These are phyloP conservation scores for Dynastes grantii DNA, from an alignment of 2,888 invertebrate species.

Conservation along the genomic window DNA sequence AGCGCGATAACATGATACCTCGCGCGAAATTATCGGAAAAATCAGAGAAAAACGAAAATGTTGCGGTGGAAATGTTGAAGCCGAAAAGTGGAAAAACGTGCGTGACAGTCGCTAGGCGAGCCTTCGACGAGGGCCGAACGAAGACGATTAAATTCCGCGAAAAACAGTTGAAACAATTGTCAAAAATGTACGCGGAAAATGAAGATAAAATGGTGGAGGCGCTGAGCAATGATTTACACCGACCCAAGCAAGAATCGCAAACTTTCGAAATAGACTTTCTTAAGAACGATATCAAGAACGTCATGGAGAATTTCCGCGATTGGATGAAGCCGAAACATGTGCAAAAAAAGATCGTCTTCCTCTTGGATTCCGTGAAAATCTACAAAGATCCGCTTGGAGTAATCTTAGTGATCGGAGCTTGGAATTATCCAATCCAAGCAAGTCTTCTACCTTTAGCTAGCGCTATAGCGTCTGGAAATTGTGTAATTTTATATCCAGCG, in stretches of 20 bases:
- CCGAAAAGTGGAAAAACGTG: constrained; percentile 13
- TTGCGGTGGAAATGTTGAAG: constrained; percentile 38
- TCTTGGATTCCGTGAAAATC: constrained; percentile 52
- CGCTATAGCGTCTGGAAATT: constrained; percentile 95
- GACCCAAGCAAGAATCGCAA: constrained; percentile 84
- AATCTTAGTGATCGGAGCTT: constrained; percentile 90
- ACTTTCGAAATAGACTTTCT: constrained; percentile 81
- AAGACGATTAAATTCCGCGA: constrained; percentile 84
- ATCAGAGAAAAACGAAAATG: constrained; percentile 16
- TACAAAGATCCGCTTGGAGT: constrained; percentile 95
- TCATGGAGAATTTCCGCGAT: constrained; percentile 53
- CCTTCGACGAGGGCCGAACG: constrained; percentile 88
- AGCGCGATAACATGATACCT: constrained; percentile 18
- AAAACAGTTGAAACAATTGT: constrained; percentile 82
- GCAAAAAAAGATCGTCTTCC: constrained; percentile 52
- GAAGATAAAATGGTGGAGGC: constrained; percentile 81
- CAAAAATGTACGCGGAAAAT: constrained; percentile 87
- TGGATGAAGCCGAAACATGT: constrained; percentile 54
- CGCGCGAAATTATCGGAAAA: constrained; percentile 28
- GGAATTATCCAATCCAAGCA: constrained; percentile 97
- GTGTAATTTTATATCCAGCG: constrained; percentile 92
- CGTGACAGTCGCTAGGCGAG: constrained; percentile 75
- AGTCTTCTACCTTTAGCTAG: constrained; percentile 85
- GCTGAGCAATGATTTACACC: constrained; percentile 84
- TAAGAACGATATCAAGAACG: constrained; percentile 54